phyloP scores from a whole-genome alignment of 2,113 vertebrate species.

The Odocoileus virginianus region DNA sequence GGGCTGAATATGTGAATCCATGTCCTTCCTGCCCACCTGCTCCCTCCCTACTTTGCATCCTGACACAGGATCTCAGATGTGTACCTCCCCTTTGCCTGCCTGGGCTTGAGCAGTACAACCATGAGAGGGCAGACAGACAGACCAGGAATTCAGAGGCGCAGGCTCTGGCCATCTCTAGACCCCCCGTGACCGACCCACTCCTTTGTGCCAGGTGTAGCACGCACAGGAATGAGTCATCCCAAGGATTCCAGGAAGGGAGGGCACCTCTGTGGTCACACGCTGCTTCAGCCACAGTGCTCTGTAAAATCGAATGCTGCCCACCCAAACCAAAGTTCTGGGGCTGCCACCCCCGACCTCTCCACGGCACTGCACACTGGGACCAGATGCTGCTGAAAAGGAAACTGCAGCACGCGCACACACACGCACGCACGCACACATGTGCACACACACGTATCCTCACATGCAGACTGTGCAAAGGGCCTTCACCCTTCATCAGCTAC shows the following conservation, averaged over 20 bases:
- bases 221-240: background rate
- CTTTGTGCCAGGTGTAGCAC: background rate
- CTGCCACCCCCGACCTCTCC: background rate
- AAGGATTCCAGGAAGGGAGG: background rate
- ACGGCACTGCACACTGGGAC: background rate
- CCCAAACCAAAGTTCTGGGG: background rate
- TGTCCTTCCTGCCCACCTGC: background rate
- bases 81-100: background rate
- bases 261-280: rapidly evolving
- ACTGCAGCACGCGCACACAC: background rate
- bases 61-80: background rate
- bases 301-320: background rate
- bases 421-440: rapidly evolving
- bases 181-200: background rate
- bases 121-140: background rate
- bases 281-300: background rate
- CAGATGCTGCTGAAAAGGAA: background rate
- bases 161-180: background rate
- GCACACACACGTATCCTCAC: background rate
- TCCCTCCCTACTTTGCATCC: rapidly evolving
- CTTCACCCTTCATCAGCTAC: rapidly evolving
- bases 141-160: background rate
- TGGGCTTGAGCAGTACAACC: background rate
- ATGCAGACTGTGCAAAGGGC: background rate
- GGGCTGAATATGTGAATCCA: background rate